Percentiles rank a stretch among this genome's conserved stretches.
phyloP scores from a whole-genome alignment of 2,113 vertebrate genomes.

The Melanerpes aurifrons region DNA sequence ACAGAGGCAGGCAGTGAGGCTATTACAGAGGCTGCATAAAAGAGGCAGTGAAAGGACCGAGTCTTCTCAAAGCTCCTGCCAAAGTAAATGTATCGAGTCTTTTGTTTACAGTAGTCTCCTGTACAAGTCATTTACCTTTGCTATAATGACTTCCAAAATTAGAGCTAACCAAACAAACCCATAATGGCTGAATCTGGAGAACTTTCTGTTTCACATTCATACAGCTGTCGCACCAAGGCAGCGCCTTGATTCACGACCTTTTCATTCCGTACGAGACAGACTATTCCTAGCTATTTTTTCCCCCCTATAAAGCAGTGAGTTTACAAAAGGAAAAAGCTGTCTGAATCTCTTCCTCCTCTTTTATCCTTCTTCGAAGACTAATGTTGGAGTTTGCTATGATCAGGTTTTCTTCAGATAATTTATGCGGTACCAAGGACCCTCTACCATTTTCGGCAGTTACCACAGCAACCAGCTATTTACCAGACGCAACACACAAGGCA shows the following conservation, averaged over 20 bases:
- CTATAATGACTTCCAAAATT: slow-evolving; percentile 65
- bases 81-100: slow-evolving; percentile 52
- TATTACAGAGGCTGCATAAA: slow-evolving; percentile 1
- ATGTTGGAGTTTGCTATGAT: slow-evolving; percentile 41
- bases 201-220: slow-evolving; percentile 59
- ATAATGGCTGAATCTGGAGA: slow-evolving; percentile 36
- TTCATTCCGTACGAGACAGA: slow-evolving; percentile 27
- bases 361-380: slow-evolving; percentile 50
- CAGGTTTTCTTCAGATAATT: slow-evolving; percentile 66
- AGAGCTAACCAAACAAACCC: slow-evolving; percentile 60
- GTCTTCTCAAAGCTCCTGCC: slow-evolving; percentile 40
- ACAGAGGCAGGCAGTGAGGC: neutral
- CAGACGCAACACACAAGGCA: slow-evolving; percentile 45
- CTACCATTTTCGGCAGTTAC: slow-evolving; percentile 53
- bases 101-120: slow-evolving; percentile 64
- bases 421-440: slow-evolving; percentile 58
- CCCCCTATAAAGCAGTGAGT: slow-evolving; percentile 50
- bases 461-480: slow-evolving; percentile 70
- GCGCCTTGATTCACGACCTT: slow-evolving; percentile 30
- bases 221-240: slow-evolving; percentile 41
- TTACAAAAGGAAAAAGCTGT: slow-evolving; percentile 69
- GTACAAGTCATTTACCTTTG: slow-evolving; percentile 56
- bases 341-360: slow-evolving; percentile 67
- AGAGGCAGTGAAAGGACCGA: slow-evolving; percentile 22
- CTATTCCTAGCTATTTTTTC: slow-evolving; percentile 60